phyloP scores from a whole-genome alignment of 2,113 vertebrate genomes.

The Pluvianellus socialis region DNA sequence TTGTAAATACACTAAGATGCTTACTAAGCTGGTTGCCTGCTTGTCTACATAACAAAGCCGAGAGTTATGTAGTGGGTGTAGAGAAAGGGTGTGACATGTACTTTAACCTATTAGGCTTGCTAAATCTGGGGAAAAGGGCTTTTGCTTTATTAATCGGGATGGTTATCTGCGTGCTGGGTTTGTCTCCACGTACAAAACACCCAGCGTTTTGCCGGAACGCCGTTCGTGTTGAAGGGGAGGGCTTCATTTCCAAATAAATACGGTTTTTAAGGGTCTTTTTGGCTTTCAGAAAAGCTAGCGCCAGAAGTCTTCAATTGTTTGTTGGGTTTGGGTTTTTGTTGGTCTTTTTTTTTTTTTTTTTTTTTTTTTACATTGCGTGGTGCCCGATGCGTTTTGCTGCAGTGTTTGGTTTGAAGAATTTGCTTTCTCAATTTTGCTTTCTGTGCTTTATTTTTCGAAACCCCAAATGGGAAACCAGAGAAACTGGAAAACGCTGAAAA shows the following conservation, averaged over 20 bases:
- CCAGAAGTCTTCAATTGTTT: not conserved
- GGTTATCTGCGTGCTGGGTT: not conserved
- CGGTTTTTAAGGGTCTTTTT: not conserved
- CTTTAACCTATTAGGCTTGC: conserved; percentile 5
- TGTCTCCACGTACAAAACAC: not conserved
- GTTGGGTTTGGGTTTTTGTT: not conserved
- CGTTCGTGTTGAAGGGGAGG: too few species aligned
- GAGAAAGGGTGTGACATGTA: conserved; percentile 9
- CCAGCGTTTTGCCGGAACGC: not conserved
- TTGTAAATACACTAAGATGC: conserved; percentile 28
- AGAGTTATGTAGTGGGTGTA: conserved; percentile 1
- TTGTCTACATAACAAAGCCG: conserved; percentile 11
- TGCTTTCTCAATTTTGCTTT: not conserved
- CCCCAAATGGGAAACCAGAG: not conserved
- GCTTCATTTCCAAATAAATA: not conserved
- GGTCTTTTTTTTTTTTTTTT: not conserved
- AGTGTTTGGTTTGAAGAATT: not conserved
- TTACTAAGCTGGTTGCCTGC: conserved; percentile 36
- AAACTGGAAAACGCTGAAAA: not conserved
- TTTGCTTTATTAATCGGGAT: not conserved
- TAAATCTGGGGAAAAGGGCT: conserved; percentile 23
- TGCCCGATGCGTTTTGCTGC: not conserved
- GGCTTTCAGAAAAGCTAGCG: not conserved
- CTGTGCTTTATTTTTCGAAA: not conserved
- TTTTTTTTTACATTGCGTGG: not conserved